These are phyloP conservation scores for Microtus ochrogaster DNA, from an alignment of 2,113 vertebrate species.

Conservation along the genomic window DNA sequence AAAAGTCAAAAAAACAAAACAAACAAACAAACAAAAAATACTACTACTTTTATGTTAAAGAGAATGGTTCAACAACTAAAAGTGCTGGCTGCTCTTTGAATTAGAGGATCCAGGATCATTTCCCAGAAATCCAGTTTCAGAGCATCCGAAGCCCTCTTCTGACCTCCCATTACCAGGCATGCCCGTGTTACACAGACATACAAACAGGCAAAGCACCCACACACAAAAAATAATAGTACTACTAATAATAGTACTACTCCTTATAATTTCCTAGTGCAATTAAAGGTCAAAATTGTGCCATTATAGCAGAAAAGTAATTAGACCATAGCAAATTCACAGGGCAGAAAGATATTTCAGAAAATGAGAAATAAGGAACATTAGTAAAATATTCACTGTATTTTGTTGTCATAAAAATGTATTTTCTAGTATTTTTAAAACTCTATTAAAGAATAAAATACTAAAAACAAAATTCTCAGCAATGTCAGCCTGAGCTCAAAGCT, in stretches of 20 bases:
- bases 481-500: background rate
- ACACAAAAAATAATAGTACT: background rate
- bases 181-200: background rate
- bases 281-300: conserved; percentile 44
- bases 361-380: conserved; percentile 57
- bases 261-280: conserved; percentile 20
- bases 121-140: background rate
- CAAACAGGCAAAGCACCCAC: background rate
- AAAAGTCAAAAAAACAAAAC: too few relatives aligned
- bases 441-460: conserved; percentile 24
- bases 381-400: conserved; percentile 26
- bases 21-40: background rate
- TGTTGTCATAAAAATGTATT: conserved; percentile 42
- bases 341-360: conserved; percentile 53
- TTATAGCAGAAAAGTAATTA: conserved; percentile 59
- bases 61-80: background rate
- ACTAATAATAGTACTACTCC: background rate
- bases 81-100: background rate
- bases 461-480: conserved; percentile 54
- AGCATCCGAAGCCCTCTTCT: background rate
- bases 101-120: background rate
- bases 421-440: conserved; percentile 33
- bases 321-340: background rate
- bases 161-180: background rate
- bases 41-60: conserved; percentile 1